A percentile compares a stretch with the other conserved stretches of the same genome.
Evolutionary conservation across 2,113 vertebrate genomes (phyloP).

Genomic region (Plestiodon gilberti): DNA sequence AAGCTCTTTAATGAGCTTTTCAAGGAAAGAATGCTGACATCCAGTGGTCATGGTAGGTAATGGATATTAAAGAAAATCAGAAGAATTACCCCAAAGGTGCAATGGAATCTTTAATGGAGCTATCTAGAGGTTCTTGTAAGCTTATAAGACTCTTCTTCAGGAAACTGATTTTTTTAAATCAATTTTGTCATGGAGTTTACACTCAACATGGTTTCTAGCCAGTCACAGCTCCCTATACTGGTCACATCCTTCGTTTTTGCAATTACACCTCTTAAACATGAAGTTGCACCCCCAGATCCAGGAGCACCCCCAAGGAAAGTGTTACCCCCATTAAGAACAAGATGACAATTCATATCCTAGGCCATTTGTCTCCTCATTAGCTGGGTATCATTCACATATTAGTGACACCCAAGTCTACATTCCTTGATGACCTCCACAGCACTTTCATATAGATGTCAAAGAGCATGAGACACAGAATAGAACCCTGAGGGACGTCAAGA

Average conservation of each 20-base stretch:
- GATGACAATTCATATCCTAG: no score
- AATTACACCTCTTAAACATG: no score
- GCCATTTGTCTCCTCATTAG: no score
- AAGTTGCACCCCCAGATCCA: not conserved
- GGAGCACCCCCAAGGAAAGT: no score
- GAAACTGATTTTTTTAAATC: not conserved
- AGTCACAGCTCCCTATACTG: not conserved
- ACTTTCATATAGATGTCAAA: no score
- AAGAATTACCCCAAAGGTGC: not conserved
- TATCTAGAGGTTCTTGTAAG: not conserved
- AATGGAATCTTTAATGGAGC: not conserved
- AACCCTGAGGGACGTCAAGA: no score
- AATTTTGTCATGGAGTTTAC: not conserved
- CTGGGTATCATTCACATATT: no score
- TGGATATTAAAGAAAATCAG: not conserved
- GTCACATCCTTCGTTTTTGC: not conserved
- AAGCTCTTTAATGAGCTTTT: not conserved
- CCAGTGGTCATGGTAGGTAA: slow-evolving; percentile 52
- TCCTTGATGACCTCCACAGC: no score
- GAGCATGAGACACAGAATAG: no score
- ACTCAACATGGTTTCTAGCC: not conserved
- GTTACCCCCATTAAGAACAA: no score
- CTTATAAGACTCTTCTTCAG: not conserved
- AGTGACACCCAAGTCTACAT: no score
- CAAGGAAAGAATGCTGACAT: slow-evolving; percentile 63